Evolutionary conservation across 2,797 vertebrate genomes (phyloP).

Genomic region (Clamator glandarius): DNA sequence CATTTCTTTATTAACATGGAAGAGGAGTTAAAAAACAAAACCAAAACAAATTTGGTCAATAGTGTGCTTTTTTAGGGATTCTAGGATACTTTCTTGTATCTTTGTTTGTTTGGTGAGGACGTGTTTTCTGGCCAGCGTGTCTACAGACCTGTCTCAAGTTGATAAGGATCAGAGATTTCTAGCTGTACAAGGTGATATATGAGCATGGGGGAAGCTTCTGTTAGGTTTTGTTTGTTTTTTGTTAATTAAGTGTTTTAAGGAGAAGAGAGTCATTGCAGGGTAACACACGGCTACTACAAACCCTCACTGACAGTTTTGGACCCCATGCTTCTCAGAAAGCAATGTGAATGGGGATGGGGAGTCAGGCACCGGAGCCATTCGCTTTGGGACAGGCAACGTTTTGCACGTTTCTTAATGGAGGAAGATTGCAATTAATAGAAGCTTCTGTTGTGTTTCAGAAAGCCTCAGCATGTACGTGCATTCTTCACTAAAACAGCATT

Average conservation of each 20-base stretch:
- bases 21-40: neutral
- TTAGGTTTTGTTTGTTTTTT: neutral
- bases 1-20: neutral
- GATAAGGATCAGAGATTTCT: neutral
- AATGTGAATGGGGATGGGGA: fast-evolving
- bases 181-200: neutral
- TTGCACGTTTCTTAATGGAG: neutral
- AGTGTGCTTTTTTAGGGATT: neutral
- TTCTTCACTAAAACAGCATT: neutral
- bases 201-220: neutral
- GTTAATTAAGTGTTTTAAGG: neutral
- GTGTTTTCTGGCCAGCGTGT: neutral
- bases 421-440: neutral
- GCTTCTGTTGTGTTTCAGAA: neutral
- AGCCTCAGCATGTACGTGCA: fast-evolving
- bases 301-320: neutral
- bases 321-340: neutral
- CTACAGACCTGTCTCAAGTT: neutral
- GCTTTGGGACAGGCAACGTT: fast-evolving
- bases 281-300: neutral
- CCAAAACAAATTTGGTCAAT: neutral
- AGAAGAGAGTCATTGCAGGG: neutral
- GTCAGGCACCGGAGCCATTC: neutral
- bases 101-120: neutral
- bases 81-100: neutral